These are phyloP conservation scores for Chelmon rostratus DNA, from an alignment of 2,797 vertebrate species.

Conservation along the genomic window DNA sequence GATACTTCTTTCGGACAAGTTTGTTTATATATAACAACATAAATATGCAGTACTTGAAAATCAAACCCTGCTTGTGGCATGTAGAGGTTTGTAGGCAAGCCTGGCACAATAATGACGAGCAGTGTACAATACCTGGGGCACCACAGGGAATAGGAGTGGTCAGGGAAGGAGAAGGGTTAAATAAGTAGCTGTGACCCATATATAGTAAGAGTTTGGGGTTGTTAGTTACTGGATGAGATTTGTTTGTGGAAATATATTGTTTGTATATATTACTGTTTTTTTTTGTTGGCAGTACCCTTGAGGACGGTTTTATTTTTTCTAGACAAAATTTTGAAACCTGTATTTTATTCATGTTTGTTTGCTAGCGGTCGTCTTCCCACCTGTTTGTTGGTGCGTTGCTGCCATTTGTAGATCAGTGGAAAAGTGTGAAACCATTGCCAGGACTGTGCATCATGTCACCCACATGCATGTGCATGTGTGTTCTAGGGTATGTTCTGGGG, in stretches of 20 bases:
- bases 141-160: conserved; percentile 6
- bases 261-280: background rate
- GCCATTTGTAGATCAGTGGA: background rate
- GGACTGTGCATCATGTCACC: background rate
- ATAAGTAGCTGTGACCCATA: background rate
- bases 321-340: too few species aligned
- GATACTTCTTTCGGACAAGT: background rate
- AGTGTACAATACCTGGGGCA: conserved; percentile 9
- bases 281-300: background rate
- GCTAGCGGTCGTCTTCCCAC: background rate
- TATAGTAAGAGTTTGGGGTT: background rate
- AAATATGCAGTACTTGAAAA: background rate
- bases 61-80: background rate
- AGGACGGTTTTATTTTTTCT: background rate
- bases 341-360: background rate
- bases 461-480: too few species aligned
- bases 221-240: background rate
- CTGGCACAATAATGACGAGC: background rate
- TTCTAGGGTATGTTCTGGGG: background rate
- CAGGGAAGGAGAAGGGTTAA: conserved; percentile 4
- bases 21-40: background rate
- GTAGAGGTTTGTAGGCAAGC: conserved; percentile 35
- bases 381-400: background rate
- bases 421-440: background rate
- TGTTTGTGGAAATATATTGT: background rate